Evolutionary conservation across 2,797 vertebrate species (phyloP), one percentile per base, ranked within the genome.

Genomic region (Phyllotis vaccarum): DNA sequence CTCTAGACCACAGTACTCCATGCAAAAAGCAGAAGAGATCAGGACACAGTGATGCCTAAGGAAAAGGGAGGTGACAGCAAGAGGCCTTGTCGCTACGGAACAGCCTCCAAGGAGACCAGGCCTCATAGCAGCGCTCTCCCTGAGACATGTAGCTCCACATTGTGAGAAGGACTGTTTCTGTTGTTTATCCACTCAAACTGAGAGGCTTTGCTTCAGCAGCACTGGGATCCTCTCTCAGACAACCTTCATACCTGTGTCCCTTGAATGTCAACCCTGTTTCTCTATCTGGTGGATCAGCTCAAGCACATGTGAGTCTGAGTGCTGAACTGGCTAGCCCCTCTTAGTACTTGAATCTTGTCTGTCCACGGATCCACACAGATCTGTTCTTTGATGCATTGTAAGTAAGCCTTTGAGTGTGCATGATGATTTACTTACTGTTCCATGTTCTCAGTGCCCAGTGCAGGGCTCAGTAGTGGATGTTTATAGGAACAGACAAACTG

Each of bases 401-500:
- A 31, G 14, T 22, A 79, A 22, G 54, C 54, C 72, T 88, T 62
- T 68, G 49, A 81, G n/a, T 78, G 40, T 82, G 60, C 12, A n/a
- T 58, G 37, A 19, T 10, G 89, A 16, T 43, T 58, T 52, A 27
- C 2, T 86, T 34, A 60, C 66, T 60, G 40, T 13, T 79, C 40
- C 1, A 5, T 7, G 56, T 6, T 34, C 13, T 83, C 37, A 52
- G 75, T 72, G 31, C 27, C 12, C 29, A 13, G 24, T 0, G 14
- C 17, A 78, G 21, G 1, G 2, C 37, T 54, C 54, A 16, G 0
- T 0, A 13, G 0, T 6, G 37, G 13, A n/a, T 80, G 31, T 16
- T 22, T 37, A 27, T 10, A 34, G 3, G 17, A 52, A 4, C 9
- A 31, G 58, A n/a, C 74, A 31, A 88, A 17, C 17, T 0, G 7